Evolutionary conservation across 2,113 vertebrate species (phyloP).

Genomic region (Sprattus sprattus): DNA sequence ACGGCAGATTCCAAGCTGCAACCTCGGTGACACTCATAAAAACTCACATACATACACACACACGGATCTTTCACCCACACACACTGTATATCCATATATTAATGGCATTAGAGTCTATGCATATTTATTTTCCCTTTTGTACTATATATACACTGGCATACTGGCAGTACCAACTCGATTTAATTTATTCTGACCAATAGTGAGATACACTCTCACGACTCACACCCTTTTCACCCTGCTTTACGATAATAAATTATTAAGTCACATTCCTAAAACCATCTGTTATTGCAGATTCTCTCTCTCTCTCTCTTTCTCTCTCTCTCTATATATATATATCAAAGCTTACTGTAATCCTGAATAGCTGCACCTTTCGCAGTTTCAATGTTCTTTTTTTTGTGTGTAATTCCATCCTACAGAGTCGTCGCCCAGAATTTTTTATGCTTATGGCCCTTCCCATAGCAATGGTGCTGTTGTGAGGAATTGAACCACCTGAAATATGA

Average conservation of each 20-base stretch:
- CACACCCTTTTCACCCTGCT: not conserved
- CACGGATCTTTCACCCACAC: too few relatives aligned
- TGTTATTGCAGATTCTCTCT: too few relatives aligned
- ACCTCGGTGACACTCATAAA: constrained; percentile 8
- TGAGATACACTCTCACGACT: not conserved
- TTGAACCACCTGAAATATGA: too few relatives aligned
- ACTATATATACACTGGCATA: not conserved
- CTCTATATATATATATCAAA: too few relatives aligned
- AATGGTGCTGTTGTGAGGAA: too few relatives aligned
- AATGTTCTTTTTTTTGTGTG: not conserved
- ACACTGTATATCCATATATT: not conserved
- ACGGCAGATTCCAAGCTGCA: not conserved
- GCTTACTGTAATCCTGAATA: not conserved
- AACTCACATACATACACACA: not conserved
- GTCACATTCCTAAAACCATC: not conserved
- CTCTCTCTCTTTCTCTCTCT: too few relatives aligned
- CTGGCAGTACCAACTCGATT: not conserved
- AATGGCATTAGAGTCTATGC: not conserved
- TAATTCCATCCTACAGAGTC: not conserved
- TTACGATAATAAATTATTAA: not conserved
- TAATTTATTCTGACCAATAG: not conserved
- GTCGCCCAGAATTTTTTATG: not conserved
- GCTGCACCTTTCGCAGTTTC: not conserved
- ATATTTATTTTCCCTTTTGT: not conserved
- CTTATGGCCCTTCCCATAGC: not conserved